phyloP scores from a whole-genome alignment of 2,888 invertebrate species.

The Andricus quercusramuli region DNA sequence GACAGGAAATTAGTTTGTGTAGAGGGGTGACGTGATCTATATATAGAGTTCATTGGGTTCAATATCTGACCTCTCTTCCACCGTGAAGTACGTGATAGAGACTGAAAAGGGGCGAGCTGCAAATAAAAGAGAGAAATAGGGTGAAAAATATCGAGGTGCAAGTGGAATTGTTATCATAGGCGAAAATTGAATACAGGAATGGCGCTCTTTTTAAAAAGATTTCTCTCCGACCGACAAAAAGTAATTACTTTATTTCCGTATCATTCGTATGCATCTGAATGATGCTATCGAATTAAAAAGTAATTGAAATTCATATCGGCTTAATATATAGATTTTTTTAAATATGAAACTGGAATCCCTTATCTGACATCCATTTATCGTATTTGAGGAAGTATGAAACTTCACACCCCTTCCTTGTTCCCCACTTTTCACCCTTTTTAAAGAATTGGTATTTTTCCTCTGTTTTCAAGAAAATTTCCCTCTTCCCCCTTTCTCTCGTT shows the following conservation, averaged over 20 bases:
- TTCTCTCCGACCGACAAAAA: conserved; percentile 7
- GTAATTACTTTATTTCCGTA: conserved; percentile 6
- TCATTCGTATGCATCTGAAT: background rate
- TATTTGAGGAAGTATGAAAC: background rate
- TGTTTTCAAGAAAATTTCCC: too few species aligned
- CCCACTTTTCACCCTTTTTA: too few species aligned
- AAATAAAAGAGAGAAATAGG: conserved; percentile 31
- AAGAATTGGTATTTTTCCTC: too few species aligned
- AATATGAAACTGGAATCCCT: background rate
- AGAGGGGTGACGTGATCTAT: conserved; percentile 51
- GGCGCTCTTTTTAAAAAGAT: conserved; percentile 1
- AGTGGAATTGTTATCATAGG: conserved; percentile 14
- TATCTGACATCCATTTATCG: background rate
- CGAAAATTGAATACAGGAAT: conserved; percentile 24
- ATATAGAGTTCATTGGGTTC: conserved; percentile 58
- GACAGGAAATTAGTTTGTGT: conserved; percentile 63
- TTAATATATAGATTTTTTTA: background rate
- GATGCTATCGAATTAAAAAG: conserved; percentile 4
- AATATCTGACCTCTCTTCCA: conserved; percentile 52
- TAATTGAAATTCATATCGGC: background rate
- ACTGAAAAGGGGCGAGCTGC: conserved; percentile 19
- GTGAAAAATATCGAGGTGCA: conserved; percentile 16
- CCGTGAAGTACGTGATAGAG: conserved; percentile 39
- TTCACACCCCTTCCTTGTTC: too few species aligned
- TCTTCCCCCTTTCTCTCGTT: too few species aligned